A percentile compares a stretch with the other conserved stretches of the same genome.
These are phyloP conservation scores for Herpetotheres cachinnans DNA, from an alignment of 2,113 vertebrate genomes.

Conservation along the genomic window DNA sequence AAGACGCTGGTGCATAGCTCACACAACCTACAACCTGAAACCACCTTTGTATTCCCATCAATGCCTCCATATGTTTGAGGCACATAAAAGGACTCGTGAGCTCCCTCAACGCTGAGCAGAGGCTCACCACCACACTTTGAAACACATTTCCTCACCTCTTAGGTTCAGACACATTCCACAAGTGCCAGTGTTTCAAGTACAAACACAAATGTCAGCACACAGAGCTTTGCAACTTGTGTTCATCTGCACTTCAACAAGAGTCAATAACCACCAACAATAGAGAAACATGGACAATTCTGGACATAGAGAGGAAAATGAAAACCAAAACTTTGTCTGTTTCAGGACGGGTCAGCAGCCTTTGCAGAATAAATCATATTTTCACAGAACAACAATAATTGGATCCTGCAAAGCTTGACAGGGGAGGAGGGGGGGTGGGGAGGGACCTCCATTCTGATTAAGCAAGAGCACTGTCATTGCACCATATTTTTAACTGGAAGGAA, in stretches of 20 bases:
- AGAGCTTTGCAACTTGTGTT: not conserved
- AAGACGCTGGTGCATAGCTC: not conserved
- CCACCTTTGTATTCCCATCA: not conserved
- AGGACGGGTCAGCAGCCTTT: not conserved
- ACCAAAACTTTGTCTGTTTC: not conserved
- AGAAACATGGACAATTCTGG: not conserved
- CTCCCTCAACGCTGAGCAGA: not conserved
- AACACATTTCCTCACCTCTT: not conserved
- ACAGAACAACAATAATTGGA: not conserved
- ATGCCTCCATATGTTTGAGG: not conserved
- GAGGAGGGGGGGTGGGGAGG: not conserved
- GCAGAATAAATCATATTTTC: not conserved
- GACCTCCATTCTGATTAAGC: not conserved
- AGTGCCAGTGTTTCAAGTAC: not conserved
- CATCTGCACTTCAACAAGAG: not conserved
- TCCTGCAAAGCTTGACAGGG: not conserved
- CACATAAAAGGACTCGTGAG: not conserved
- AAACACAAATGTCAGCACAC: not conserved
- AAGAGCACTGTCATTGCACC: not conserved
- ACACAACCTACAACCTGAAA: not conserved
- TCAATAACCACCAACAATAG: not conserved
- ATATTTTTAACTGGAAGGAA: not conserved
- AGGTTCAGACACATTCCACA: not conserved
- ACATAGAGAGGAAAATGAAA: not conserved
- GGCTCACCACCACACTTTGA: not conserved